A percentile compares a stretch with the other conserved stretches of the same genome.
phyloP scores from a whole-genome alignment of 2,113 vertebrate species.

The Labeo catla region DNA sequence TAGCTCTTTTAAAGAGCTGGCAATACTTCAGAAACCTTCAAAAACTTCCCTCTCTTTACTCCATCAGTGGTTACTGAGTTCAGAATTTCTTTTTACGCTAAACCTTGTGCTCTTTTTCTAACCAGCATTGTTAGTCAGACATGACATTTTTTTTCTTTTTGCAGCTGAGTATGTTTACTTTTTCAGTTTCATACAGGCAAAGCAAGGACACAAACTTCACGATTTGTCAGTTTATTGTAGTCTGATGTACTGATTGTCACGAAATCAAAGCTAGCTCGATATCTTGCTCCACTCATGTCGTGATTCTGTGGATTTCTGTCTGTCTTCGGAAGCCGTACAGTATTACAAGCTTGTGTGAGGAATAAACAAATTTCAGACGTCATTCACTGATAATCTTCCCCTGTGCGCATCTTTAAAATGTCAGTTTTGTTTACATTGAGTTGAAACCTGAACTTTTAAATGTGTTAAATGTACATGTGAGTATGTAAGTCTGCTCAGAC shows the following conservation, averaged over 20 bases:
- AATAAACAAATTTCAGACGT: neutral
- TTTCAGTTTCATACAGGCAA: slow-evolving; percentile 5
- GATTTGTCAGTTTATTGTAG: slow-evolving; percentile 24
- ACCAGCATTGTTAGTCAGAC: neutral
- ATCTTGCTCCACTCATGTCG: neutral
- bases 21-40: neutral
- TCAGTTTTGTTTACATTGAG: neutral
- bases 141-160: slow-evolving; percentile 1
- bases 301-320: neutral
- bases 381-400: neutral
- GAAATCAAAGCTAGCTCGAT: neutral
- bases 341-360: neutral
- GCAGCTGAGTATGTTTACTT: neutral
- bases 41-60: neutral
- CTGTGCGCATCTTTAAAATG: neutral
- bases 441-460: neutral
- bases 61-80: neutral
- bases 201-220: slow-evolving; percentile 22
- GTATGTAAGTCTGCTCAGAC: neutral
- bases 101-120: neutral
- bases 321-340: neutral
- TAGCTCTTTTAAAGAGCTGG: neutral
- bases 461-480: neutral
- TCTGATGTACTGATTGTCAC: neutral
- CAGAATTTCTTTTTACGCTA: slow-evolving; percentile 5